phyloP scores from a whole-genome alignment of 1,140 invertebrate genomes.

The Tetraneura akinire region DNA sequence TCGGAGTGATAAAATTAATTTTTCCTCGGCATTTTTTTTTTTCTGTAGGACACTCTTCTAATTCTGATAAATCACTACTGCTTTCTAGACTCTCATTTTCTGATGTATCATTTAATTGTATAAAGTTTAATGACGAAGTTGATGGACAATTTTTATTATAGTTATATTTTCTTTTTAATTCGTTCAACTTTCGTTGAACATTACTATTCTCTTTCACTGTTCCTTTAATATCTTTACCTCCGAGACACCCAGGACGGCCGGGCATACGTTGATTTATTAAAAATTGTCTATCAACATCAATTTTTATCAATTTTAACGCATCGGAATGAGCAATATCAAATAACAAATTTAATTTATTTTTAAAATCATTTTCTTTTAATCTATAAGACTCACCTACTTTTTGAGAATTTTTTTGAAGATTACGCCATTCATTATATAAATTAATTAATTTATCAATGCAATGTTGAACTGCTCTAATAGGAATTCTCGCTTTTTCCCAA shows the following conservation, averaged over 20 bases:
- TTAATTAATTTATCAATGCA: not conserved
- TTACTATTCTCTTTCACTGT: slow-evolving; percentile 6
- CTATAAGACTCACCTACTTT: slow-evolving; percentile 46
- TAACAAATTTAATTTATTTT: slow-evolving; percentile 53
- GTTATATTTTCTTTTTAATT: slow-evolving; percentile 20
- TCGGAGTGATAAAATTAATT: not conserved
- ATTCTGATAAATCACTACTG: too few species aligned
- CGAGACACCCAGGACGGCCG: slow-evolving; percentile 46
- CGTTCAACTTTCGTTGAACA: not conserved
- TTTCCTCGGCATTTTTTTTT: too few species aligned
- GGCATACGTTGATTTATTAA: slow-evolving; percentile 52
- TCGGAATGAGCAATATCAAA: slow-evolving; percentile 56
- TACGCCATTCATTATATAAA: not conserved
- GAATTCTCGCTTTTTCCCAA: slow-evolving; percentile 30
- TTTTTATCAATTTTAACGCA: slow-evolving; percentile 40
- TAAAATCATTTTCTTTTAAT: slow-evolving; percentile 53
- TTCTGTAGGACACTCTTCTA: too few species aligned
- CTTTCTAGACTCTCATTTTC: too few species aligned
- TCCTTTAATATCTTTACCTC: slow-evolving; percentile 42
- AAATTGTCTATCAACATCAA: slow-evolving; percentile 52
- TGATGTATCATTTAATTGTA: too few species aligned
- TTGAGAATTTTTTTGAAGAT: slow-evolving; percentile 49
- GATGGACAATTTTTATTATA: too few species aligned
- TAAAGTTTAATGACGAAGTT: too few species aligned
- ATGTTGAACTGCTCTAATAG: not conserved